Base-by-base conservation (phyloP, 2,888 invertebrate species). In the Bellardia pandia region DNA sequence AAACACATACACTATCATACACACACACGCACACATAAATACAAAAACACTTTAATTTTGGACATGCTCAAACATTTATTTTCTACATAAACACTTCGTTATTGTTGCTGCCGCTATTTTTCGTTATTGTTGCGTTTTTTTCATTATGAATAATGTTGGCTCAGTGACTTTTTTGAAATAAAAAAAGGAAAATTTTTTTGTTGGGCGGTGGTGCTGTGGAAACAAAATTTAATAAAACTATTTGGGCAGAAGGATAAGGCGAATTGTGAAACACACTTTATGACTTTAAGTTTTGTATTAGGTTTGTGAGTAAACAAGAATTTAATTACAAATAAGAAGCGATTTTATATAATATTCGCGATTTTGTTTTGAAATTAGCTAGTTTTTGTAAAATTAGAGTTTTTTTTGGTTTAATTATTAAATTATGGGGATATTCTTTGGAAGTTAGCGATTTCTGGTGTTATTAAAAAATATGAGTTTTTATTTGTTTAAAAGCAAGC, bases 21-120 rank as follows among this genome's bases (percentile, higher is more conserved):
- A 40, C 16, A n/a, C n/a, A n/a, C 8, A 16, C n/a, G 37, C 30
- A 40, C 40, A 9, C 6, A 37, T 60, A 33, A 1, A 13, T 40
- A 14, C 13, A 23, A 23, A 23, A 78, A 40, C 48, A 72, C 53
- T 60, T 79, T 53, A 33, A 78, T 62, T 40, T 53, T 71, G n/a
- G 42, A 42, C n/a, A 64, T 48, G 45, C 37, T 74, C n/a, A 58
- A 58, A 74, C 66, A 74, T 80, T 66, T 37, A 74, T 81, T 74
- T 66, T 13, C 37, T 56, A 45, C 7, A 80, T 80, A 64, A 80
- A 56, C 64, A 72, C 72, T 30, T 72, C 8, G 48, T 62, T 80
- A 56, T 45, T 48, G 33, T 23, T 40, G 42, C n/a, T 53, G 40
- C 3, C 23, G 53, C 7, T 13, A 3, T 60, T 48, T 69, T 69